Conservation (phyloP, 2,113 vertebrate genomes). For the Lampris megalopsis region DNA sequence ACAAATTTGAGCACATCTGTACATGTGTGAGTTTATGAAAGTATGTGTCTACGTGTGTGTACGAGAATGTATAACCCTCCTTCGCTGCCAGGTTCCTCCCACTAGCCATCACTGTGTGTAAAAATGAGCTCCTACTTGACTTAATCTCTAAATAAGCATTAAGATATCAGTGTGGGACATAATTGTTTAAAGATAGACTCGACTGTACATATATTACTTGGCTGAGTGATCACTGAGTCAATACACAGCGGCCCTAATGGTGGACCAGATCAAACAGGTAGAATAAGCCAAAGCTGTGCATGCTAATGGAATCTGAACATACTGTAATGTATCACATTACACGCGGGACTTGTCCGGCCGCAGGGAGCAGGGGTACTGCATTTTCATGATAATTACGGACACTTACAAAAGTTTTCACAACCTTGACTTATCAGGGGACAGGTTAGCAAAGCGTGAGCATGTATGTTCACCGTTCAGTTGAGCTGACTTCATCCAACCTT, state of each 20-base stretch:
- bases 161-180: neutral
- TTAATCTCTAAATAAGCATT: conserved; percentile 54
- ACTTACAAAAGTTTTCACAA: neutral
- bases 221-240: conserved; percentile 50
- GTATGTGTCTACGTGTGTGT: no score
- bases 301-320: conserved; percentile 38
- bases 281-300: conserved; percentile 43
- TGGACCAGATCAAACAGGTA: conserved; percentile 51
- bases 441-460: no score
- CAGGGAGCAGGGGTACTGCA: neutral
- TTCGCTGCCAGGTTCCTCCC: no score
- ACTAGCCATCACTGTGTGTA: no score
- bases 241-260: conserved; percentile 13
- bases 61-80: no score
- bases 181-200: conserved; percentile 3
- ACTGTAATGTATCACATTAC: no score
- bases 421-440: no score
- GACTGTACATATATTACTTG: conserved; percentile 29
- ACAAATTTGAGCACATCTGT: no score
- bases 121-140: conserved; percentile 18
- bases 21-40: no score
- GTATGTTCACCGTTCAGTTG: no score
- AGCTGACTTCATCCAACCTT: no score
- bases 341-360: neutral
- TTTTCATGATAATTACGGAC: neutral